Base-by-base conservation (phyloP, 1,140 invertebrate species). In the Monomorium pharaonis region DNA sequence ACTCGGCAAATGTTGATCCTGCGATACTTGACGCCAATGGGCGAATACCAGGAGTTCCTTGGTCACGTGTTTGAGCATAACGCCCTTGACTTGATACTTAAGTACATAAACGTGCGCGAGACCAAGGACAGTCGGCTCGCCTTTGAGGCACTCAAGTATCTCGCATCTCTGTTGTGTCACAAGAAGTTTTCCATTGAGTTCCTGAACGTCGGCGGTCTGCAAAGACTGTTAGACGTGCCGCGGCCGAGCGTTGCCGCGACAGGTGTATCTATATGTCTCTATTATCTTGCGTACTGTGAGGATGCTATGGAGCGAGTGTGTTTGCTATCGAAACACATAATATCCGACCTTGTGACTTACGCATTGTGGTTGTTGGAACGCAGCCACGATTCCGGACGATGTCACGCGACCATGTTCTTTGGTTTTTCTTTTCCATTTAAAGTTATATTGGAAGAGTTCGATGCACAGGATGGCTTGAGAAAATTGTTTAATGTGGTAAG, bases 171-270 rank as follows among this genome's bases (percentile, higher is more conserved):
- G 60, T 95, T 99, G 0, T 99, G 98, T 91, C 99, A 99, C 94
- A 99, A 99, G 94, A 99, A 99, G 94, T 99, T 99, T 95, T 98
- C 98, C 0, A 97, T 99, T 12, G 98, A 99, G 94, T 99, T 99
- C 94, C 97, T 99, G 16, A 97, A 97, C 76, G 96, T 97, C 89
- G 97, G 97, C 54, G 98, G 98, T 3, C 93, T 99, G 62, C 97
- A 98, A 96, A 96, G 96, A 87, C 95, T 99, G 44, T 94, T 99
- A 4, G 97, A 98, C 92, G 98, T 99, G 4, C 98, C 98, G 6
- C 96, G 98, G 49, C 99, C 98, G 3, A 99, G 98, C 54, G 97
- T 99, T 42, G 98, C 99, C 2, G 98, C 99, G 0, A 99, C 98
- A 2, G 99, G 99, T 14, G 98, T 99, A 12, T 98, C 98, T 0